These are phyloP conservation scores for Chaitophorus viminalis DNA, from an alignment of 2,888 invertebrate genomes.

Conservation along the genomic window DNA sequence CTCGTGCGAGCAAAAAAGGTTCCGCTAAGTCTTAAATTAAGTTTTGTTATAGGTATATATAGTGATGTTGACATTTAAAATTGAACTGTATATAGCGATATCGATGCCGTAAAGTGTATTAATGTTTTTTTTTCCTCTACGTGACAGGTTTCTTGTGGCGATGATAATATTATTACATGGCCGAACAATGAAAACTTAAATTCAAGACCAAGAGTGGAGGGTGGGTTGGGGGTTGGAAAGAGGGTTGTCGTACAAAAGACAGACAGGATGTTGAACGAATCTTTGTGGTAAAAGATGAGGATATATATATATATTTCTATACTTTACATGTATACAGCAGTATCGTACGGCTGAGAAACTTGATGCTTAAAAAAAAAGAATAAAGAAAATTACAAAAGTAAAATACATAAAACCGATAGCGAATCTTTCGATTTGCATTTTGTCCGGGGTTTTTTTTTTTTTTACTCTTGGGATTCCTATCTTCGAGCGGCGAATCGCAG, in stretches of 20 bases:
- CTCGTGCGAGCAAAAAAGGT: neutral
- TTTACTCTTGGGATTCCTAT: too few relatives aligned
- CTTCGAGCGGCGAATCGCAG: too few relatives aligned
- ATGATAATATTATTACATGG: neutral
- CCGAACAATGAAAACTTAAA: constrained; percentile 9
- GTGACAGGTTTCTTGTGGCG: constrained; percentile 2
- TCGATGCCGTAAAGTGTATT: constrained; percentile 5
- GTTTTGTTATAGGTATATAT: constrained; percentile 15
- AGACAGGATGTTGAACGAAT: neutral
- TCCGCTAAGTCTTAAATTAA: constrained; percentile 34
- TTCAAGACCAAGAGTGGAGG: neutral
- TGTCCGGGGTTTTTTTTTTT: neutral
- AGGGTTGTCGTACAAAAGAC: neutral
- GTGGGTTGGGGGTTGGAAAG: too few relatives aligned
- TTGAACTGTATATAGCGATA: neutral
- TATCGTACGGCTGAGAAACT: neutral
- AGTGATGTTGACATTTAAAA: constrained; percentile 36
- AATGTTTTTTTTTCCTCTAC: neutral
- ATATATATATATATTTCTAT: too few relatives aligned
- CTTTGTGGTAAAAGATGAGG: neutral
- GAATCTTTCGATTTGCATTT: neutral
- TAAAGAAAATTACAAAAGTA: neutral
- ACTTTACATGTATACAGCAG: neutral
- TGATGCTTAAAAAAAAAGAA: neutral
- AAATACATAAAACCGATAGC: neutral